Conservation (phyloP, 2,888 invertebrate genomes). For the Hyposoter didymator region DNA sequence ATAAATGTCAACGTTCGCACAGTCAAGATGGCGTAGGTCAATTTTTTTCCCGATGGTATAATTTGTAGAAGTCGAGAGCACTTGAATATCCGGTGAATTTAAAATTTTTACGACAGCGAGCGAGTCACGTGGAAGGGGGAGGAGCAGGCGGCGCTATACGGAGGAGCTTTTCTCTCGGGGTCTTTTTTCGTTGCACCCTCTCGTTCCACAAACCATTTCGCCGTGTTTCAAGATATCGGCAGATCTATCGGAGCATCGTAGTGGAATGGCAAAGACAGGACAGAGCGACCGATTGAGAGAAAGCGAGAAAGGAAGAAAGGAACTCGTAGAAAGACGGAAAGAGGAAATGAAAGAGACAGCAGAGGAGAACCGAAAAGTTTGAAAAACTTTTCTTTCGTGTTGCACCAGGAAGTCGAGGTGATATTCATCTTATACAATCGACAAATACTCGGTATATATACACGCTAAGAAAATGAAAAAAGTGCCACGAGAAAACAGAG, state of each 20-base stretch:
- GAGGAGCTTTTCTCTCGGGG: conserved; percentile 44
- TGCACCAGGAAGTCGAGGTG: conserved; percentile 61
- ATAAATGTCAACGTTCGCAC: conserved; percentile 48
- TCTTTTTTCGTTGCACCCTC: conserved; percentile 54
- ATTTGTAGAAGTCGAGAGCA: conserved; percentile 54
- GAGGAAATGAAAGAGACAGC: conserved; percentile 31
- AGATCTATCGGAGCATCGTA: conserved; percentile 60
- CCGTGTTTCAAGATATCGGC: conserved; percentile 65
- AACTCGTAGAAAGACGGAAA: conserved; percentile 18
- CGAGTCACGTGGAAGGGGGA: background rate
- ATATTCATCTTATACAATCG: conserved; percentile 64
- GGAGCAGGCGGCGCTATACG: background rate
- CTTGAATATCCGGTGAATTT: conserved; percentile 64
- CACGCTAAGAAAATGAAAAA: conserved; percentile 25
- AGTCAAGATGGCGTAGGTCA: conserved; percentile 26
- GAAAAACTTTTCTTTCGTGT: conserved; percentile 50
- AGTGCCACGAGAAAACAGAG: conserved; percentile 31
- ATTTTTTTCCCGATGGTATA: conserved; percentile 53
- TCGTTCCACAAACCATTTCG: conserved; percentile 56
- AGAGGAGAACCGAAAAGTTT: conserved; percentile 59
- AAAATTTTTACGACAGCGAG: conserved; percentile 50
- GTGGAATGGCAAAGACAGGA: conserved; percentile 59
- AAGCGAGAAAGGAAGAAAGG: conserved; percentile 16
- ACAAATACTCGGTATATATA: conserved; percentile 60
- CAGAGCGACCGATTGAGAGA: conserved; percentile 3